phyloP scores from a whole-genome alignment of 1,140 invertebrate species.

The Lepidurus couesii region DNA sequence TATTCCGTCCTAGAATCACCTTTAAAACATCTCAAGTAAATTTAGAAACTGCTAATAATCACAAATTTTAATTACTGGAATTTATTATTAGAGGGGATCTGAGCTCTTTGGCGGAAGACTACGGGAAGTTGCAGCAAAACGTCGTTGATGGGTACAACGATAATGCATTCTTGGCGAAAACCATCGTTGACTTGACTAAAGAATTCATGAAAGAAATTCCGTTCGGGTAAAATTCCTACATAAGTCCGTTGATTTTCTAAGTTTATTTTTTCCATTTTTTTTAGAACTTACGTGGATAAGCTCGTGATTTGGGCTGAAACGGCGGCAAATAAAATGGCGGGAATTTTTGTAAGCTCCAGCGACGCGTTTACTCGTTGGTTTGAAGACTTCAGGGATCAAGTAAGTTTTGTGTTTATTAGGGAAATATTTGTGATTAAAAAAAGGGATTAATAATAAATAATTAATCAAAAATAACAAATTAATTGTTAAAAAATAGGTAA shows the following conservation, averaged over 20 bases:
- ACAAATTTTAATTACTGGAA: not conserved
- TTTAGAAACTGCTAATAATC: not conserved
- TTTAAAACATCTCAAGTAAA: not conserved
- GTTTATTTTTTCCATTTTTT: not conserved
- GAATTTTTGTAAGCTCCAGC: not conserved
- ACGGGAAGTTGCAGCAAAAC: conserved; percentile 26
- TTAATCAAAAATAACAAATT: conserved; percentile 54
- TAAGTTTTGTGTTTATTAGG: not conserved
- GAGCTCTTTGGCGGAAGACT: conserved; percentile 20
- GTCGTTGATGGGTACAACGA: conserved; percentile 67
- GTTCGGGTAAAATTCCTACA: conserved; percentile 45
- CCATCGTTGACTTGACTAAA: conserved; percentile 60
- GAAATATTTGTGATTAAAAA: too few relatives aligned
- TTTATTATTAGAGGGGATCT: not conserved
- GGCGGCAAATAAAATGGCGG: conserved; percentile 23
- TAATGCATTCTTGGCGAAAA: conserved; percentile 76
- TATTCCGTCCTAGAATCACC: not conserved
- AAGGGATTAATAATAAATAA: conserved; percentile 37
- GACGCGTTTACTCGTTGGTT: conserved; percentile 31
- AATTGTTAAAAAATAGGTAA: not conserved
- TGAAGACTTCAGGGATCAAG: not conserved
- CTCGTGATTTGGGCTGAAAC: conserved; percentile 27
- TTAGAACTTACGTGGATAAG: conserved; percentile 28
- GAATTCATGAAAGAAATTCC: conserved; percentile 68
- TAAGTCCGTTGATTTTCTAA: not conserved